Conservation (phyloP, 1,140 invertebrate genomes). For the Lerema accius region DNA sequence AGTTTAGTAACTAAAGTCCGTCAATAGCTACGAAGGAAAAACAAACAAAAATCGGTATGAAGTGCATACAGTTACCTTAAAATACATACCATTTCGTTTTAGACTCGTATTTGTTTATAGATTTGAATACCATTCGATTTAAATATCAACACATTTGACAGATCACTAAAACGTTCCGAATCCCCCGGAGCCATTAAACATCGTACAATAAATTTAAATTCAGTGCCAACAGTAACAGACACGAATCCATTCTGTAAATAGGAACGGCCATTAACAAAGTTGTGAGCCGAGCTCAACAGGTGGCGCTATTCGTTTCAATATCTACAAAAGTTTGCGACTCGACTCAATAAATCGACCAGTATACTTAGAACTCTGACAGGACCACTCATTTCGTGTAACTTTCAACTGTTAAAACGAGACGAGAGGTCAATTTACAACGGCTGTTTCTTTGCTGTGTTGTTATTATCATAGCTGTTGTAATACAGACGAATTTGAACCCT, state of each 20-base stretch:
- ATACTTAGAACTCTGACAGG: constrained; percentile 43
- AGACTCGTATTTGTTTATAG: no score
- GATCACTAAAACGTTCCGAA: not conserved
- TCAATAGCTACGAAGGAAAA: no score
- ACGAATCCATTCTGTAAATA: constrained; percentile 65
- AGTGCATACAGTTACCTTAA: no score
- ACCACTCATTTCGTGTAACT: constrained; percentile 40
- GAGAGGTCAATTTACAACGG: constrained; percentile 55
- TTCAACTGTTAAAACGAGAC: constrained; percentile 42
- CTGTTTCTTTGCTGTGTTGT: constrained; percentile 67
- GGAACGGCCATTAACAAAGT: constrained; percentile 73
- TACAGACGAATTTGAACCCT: constrained; percentile 55
- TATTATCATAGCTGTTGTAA: constrained; percentile 63
- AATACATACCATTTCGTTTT: no score
- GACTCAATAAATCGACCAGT: constrained; percentile 75
- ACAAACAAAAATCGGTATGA: no score
- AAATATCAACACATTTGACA: not conserved
- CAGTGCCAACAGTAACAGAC: constrained; percentile 50
- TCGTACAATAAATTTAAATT: constrained; percentile 36
- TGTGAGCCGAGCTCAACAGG: constrained; percentile 72
- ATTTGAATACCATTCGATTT: not conserved
- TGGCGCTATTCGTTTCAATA: constrained; percentile 80
- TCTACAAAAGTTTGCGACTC: constrained; percentile 77
- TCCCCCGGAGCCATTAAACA: constrained; percentile 16
- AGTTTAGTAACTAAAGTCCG: no score